Percentiles rank a stretch among this genome's conserved stretches.
Evolutionary conservation across 2,888 invertebrate species (phyloP).

Genomic region (Urechis unicinctus): DNA sequence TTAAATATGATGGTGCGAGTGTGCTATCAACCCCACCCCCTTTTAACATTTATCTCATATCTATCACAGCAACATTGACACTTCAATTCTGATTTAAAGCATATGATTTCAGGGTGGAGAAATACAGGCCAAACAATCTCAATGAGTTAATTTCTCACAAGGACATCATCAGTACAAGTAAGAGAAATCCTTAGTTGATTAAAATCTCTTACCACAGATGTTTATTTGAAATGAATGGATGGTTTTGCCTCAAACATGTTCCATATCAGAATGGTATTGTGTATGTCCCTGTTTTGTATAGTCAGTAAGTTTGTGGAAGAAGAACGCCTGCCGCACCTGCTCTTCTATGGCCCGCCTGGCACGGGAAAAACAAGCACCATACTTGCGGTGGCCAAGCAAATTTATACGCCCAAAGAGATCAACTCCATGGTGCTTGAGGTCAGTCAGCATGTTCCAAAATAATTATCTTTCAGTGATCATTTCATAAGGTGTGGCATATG

Average conservation of each 20-base stretch:
- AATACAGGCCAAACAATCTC: constrained; percentile 86
- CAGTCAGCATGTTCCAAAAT: constrained; percentile 5
- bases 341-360: constrained; percentile 97
- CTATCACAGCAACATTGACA: too few species aligned
- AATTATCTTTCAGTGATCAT: not conserved
- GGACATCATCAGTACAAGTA: constrained; percentile 93
- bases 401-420: constrained; percentile 83
- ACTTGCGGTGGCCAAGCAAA: constrained; percentile 84
- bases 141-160: constrained; percentile 94
- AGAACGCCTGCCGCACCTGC: constrained; percentile 86
- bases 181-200: constrained; percentile 39
- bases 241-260: not conserved
- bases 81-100: too few species aligned
- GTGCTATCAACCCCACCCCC: too few species aligned
- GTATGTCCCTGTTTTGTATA: constrained; percentile 23
- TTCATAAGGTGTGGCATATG: not conserved
- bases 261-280: not conserved
- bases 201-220: not conserved
- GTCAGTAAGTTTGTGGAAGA: constrained; percentile 67
- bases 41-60: too few species aligned
- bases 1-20: too few species aligned
- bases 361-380: constrained; percentile 97
- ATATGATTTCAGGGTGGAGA: constrained; percentile 88
- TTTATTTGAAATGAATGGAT: not conserved
- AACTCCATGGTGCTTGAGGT: constrained; percentile 79